Percentiles rank a stretch among this genome's conserved stretches.
These are phyloP conservation scores for Chlorops oryzae DNA, from an alignment of 1,140 invertebrate genomes.

Conservation along the genomic window DNA sequence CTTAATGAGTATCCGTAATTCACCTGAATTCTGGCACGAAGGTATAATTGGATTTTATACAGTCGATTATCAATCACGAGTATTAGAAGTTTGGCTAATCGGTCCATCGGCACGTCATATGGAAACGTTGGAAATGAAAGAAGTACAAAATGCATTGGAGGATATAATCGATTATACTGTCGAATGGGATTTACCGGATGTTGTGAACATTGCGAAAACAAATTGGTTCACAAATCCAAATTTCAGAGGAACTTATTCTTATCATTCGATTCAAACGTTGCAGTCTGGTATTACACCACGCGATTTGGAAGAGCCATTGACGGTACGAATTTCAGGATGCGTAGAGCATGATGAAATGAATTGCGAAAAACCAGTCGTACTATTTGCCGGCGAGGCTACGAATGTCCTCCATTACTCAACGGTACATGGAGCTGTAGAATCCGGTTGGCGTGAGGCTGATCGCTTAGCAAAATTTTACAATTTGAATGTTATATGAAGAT, in stretches of 20 bases:
- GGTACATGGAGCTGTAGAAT: constrained; percentile 73
- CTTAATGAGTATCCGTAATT: constrained; percentile 51
- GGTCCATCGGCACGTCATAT: constrained; percentile 51
- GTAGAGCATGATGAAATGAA: constrained; percentile 22
- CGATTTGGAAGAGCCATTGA: constrained; percentile 44
- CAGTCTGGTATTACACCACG: constrained; percentile 45
- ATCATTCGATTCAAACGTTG: constrained; percentile 53
- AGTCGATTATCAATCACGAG: constrained; percentile 57
- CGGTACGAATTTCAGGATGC: not conserved
- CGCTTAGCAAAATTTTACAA: constrained; percentile 20
- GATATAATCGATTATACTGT: constrained; percentile 44
- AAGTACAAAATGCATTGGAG: constrained; percentile 45
- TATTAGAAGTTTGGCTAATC: constrained; percentile 58
- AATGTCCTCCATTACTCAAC: constrained; percentile 62
- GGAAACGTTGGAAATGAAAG: constrained; percentile 49
- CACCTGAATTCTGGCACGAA: constrained; percentile 52
- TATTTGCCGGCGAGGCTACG: constrained; percentile 69
- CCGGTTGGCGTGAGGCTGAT: constrained; percentile 69
- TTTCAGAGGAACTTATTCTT: constrained; percentile 64
- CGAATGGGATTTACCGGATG: constrained; percentile 14
- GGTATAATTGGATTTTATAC: constrained; percentile 58
- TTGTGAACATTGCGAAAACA: constrained; percentile 25
- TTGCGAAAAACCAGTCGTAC: constrained; percentile 31
- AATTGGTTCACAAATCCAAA: constrained; percentile 61
- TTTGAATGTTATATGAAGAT: too few species aligned